Base-by-base conservation (phyloP, 2,113 vertebrate species). In the Thomomys bottae region DNA sequence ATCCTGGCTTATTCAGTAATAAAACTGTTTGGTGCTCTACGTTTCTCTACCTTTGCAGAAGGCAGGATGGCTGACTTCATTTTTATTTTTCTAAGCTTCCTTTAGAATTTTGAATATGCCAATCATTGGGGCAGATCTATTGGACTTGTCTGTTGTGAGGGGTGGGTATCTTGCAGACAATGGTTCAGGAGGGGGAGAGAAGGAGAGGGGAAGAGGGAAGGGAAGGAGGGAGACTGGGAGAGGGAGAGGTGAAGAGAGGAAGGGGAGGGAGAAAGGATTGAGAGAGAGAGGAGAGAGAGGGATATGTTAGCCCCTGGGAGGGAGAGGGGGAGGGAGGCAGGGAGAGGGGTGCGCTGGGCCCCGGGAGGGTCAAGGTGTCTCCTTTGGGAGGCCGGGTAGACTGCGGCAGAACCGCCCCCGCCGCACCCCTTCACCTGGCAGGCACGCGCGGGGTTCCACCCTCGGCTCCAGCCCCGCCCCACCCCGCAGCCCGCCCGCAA, bases 11-110 rank as follows among this genome's bases (percentile, higher is more conserved):
- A 49, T 14, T 80, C 32, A 28, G 28, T 28, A 87, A 72, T 77
- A 86, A 49, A 70, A 14, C 32, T 75, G 23, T 64, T 76, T 67
- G 36, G 40, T 61, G 80, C 26, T 75, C 67, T 81, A 18, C 34
- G 66, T 61, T 59, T 84, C 66, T 72, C 49, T 40, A 38, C 45
- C 66, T 70, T 20, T 80, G 57, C 36, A 75, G 26, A 75, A 64
- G 30, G 40, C 28, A 40, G 26, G 18, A 61, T 36, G 82, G 59
- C 36, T 73, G 32, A n/a, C 73, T 82, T 90, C 75, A 75, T 36
- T 89, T 92, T 49, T 66, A 68, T n/a, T 88, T 85, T 7, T 40
- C 63, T 30, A 82, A 78, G n/a, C 67, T 91, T 85, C 67, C 79
- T 54, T 73, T 38, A 70, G 89, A 77, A 45, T 73, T 66, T 75